These are phyloP conservation scores for Patiria miniata DNA, from an alignment of 35 echinoderm and acorn worm species.

Conservation along the genomic window DNA sequence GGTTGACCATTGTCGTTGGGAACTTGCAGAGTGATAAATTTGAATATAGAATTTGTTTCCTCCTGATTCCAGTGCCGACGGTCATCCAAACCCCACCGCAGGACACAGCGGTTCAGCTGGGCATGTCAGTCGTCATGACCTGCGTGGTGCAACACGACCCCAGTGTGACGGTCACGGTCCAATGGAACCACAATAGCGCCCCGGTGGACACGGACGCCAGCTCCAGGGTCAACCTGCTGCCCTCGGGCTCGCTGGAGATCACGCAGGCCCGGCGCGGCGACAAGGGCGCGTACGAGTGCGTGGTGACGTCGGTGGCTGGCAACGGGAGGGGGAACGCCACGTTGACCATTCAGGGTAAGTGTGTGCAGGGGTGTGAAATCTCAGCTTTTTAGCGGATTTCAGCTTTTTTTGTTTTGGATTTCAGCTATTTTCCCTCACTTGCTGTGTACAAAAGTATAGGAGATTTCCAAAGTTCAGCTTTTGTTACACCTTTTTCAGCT, in stretches of 20 bases:
- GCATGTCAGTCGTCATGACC: constrained; percentile 27
- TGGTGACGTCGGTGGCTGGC: constrained; percentile 83
- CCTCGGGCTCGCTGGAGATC: constrained; percentile 72
- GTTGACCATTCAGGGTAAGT: constrained; percentile 74
- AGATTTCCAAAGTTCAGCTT: too few species aligned
- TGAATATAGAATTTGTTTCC: too few species aligned
- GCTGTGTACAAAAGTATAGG: too few species aligned
- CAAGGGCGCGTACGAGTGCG: constrained; percentile 70
- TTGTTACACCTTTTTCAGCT: too few species aligned
- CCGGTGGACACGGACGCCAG: constrained; percentile 34
- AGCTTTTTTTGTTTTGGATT: too few species aligned
- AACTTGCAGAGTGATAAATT: too few species aligned
- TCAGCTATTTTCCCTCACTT: too few species aligned
- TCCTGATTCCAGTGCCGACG: constrained; percentile 52
- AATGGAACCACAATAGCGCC: constrained; percentile 60
- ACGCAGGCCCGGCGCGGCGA: constrained; percentile 24
- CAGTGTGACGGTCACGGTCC: constrained; percentile 26
- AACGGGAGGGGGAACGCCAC: constrained; percentile 56
- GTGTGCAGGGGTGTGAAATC: too few species aligned
- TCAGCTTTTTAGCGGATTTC: too few species aligned
- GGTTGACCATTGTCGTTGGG: too few species aligned
- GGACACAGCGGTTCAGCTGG: constrained; percentile 58
- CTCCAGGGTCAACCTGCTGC: constrained; percentile 9
- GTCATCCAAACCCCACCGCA: constrained; percentile 56
- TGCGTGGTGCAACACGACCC: constrained; percentile 75